Base-by-base conservation (phyloP, 2,113 vertebrate genomes). In the Penelope pileata region DNA sequence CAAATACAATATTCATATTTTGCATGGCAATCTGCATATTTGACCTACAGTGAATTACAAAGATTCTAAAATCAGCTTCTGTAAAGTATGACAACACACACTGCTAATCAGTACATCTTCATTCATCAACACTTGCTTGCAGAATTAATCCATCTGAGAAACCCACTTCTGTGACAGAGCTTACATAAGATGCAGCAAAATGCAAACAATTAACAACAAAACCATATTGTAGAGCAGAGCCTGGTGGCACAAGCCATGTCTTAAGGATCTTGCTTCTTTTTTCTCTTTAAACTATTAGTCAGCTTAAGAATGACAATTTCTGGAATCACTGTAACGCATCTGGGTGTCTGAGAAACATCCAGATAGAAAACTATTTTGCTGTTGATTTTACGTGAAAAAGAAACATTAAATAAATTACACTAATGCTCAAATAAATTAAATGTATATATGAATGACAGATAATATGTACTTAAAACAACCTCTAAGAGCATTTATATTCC, bases 201-300 rank as follows among this genome's bases (percentile, higher is more conserved):
- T 4, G 34, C 67, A 95, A 91, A 95, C 91, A 97, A 93, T 91
- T 91, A 91, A 94, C 91, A 92, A 95, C 70, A 89, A 91, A 94
- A 88, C 58, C 75, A 94, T 47, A 82, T 58, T 91, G 45, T 2
- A 87, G 34, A 88, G 59, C 84, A 88, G 78, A 94, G 84, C 50
- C 78, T 94, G 94, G 91, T 16, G 60, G 93, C 82, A 88, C 82
- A 91, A 95, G 67, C 54, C 72, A 74, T 79, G 42, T 34, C 22
- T 59, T 85, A 48, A 22, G 51, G 45, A 91, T 78, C 59, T 80
- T 91, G 27, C 30, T 76, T 29, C n/a, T 85, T 83, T 73, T 92
- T 29, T 67, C 53, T 83, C 79, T 76, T 86, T 72, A 91, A 74
- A 67, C 53, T 47, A 70, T 88, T 85, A 90, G 36, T 80, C 67